A percentile compares a stretch with the other conserved stretches of the same genome.
Evolutionary conservation across 2,113 vertebrate species (phyloP).

Genomic region (Aythya baeri): DNA sequence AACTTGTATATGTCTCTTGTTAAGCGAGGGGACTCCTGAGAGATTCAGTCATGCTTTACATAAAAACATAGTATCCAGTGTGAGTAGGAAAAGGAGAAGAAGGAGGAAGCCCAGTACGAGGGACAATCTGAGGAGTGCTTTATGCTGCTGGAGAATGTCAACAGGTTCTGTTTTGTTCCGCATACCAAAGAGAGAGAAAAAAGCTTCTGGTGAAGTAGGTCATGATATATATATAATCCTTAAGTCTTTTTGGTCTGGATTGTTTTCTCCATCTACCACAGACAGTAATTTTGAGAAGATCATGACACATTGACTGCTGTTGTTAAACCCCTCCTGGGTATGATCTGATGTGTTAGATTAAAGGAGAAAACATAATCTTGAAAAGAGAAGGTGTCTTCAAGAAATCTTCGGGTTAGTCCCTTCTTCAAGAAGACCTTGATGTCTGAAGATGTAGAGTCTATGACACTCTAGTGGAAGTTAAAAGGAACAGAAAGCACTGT

Average conservation of each 20-base stretch:
- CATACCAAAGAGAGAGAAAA: neutral
- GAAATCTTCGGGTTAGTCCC: neutral
- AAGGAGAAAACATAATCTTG: neutral
- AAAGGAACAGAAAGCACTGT: neutral
- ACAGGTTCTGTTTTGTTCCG: neutral
- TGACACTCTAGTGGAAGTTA: neutral
- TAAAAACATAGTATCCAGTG: neutral
- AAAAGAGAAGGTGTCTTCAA: neutral
- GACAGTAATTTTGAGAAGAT: neutral
- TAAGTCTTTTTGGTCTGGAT: neutral
- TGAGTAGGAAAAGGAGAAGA: neutral
- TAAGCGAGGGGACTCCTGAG: neutral
- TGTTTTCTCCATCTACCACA: neutral
- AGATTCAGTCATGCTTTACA: neutral
- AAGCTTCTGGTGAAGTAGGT: neutral
- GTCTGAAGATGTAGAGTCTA: neutral
- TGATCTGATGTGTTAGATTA: neutral
- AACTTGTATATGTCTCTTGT: neutral
- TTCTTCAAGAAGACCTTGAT: neutral
- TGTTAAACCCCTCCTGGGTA: neutral
- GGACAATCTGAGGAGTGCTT: neutral
- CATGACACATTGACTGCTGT: neutral
- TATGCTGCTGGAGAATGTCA: neutral
- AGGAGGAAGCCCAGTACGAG: neutral
- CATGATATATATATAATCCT: neutral